Conservation (phyloP, 2,888 invertebrate species). For the Limnephilus marmoratus region DNA sequence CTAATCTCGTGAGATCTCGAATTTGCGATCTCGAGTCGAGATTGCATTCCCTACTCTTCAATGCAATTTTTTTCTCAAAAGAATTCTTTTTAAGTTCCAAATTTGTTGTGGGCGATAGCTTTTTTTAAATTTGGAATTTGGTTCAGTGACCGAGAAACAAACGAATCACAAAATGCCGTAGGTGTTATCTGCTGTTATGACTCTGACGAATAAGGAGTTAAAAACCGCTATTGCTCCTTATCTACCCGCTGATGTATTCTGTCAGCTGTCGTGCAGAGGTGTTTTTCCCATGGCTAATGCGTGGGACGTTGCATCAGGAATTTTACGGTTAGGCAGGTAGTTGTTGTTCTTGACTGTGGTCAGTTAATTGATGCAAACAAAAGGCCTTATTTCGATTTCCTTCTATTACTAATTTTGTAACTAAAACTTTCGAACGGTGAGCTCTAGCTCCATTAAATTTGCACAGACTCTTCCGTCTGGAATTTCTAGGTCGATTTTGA, state of each 20-base stretch:
- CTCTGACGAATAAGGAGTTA: background rate
- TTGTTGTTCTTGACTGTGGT: background rate
- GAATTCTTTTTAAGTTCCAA: background rate
- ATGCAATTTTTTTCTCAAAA: no score
- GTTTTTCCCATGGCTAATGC: background rate
- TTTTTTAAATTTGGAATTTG: background rate
- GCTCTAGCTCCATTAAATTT: no score
- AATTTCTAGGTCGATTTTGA: no score
- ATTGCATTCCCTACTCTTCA: no score
- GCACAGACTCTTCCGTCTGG: no score
- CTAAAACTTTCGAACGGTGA: background rate
- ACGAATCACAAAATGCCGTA: background rate
- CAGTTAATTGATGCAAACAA: background rate
- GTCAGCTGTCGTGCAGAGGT: background rate
- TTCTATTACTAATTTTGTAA: background rate
- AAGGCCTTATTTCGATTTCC: no score
- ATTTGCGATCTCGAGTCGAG: no score
- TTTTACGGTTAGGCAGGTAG: background rate
- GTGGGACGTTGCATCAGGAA: background rate
- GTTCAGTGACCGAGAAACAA: background rate
- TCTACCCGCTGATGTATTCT: background rate
- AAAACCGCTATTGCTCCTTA: background rate
- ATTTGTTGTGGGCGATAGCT: background rate
- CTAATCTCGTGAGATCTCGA: no score
- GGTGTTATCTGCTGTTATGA: background rate